A percentile compares a stretch with the other conserved stretches of the same genome.
Conservation (phyloP, 2,113 vertebrate genomes). For the Rhinolophus sinicus region DNA sequence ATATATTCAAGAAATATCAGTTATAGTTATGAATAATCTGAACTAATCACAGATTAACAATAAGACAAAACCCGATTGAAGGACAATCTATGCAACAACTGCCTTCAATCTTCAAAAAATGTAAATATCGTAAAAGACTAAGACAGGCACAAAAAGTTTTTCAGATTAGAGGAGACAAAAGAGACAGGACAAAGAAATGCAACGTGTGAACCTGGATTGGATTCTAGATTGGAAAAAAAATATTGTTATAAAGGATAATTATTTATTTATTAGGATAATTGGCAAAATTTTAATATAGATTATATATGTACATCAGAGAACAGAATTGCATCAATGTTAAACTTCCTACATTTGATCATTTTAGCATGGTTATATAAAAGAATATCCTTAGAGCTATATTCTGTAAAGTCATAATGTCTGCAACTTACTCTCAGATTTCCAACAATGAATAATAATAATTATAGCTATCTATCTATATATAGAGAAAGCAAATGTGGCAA, state of each 20-base stretch:
- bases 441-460: not conserved
- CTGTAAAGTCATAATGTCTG: not conserved
- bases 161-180: not conserved
- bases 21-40: not conserved
- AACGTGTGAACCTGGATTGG: not conserved
- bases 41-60: not conserved
- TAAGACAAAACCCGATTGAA: slow-evolving; percentile 5
- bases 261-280: slow-evolving; percentile 8
- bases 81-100: not conserved
- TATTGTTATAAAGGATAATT: not conserved
- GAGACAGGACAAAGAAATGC: slow-evolving; percentile 2
- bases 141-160: slow-evolving; percentile 8
- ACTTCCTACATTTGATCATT: slow-evolving; percentile 4
- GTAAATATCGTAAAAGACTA: slow-evolving; percentile 9
- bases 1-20: slow-evolving; percentile 17
- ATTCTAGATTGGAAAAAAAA: not conserved
- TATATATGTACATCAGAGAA: not conserved
- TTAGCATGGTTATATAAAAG: not conserved
- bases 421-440: not conserved
- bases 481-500: not conserved
- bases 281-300: slow-evolving; percentile 15
- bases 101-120: not conserved
- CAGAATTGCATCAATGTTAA: not conserved
- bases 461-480: not conserved
- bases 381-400: not conserved